Percentiles rank a stretch among this genome's conserved stretches.
Evolutionary conservation across 2,797 vertebrate species (phyloP).

Genomic region (Cyclopterus lumpus): DNA sequence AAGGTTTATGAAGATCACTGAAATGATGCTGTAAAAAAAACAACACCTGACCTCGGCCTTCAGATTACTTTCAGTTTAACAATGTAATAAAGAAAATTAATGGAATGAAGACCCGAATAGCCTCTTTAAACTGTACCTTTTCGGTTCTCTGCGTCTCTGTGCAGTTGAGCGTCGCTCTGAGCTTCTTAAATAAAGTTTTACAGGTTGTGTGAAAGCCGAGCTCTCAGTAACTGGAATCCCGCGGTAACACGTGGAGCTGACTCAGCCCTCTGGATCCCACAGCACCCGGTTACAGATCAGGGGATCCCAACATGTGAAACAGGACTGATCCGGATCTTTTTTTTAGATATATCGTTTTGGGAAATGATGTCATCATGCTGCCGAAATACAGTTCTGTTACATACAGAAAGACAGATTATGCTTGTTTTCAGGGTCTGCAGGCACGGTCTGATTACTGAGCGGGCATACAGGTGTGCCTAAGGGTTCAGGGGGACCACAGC

Average conservation of each 20-base stretch:
- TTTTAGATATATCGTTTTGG: neutral
- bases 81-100: neutral
- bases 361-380: neutral
- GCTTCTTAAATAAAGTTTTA: constrained; percentile 38
- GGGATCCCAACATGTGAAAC: constrained; percentile 5
- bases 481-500: neutral
- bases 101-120: too few relatives aligned
- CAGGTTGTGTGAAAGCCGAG: constrained; percentile 54
- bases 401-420: neutral
- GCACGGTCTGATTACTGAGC: neutral
- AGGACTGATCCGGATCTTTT: neutral
- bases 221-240: constrained; percentile 10
- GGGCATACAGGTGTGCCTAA: neutral
- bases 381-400: neutral
- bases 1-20: neutral
- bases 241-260: constrained; percentile 48
- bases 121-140: neutral
- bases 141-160: neutral
- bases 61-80: neutral
- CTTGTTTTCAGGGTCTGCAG: neutral
- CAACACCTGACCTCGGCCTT: neutral
- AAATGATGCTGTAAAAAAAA: neutral
- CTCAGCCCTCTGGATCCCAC: constrained; percentile 22
- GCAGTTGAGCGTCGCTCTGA: constrained; percentile 7
- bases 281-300: constrained; percentile 29